A percentile compares a stretch with the other conserved stretches of the same genome.
Conservation (phyloP, 1,140 invertebrate species). For the Drosophila tsacasi region DNA sequence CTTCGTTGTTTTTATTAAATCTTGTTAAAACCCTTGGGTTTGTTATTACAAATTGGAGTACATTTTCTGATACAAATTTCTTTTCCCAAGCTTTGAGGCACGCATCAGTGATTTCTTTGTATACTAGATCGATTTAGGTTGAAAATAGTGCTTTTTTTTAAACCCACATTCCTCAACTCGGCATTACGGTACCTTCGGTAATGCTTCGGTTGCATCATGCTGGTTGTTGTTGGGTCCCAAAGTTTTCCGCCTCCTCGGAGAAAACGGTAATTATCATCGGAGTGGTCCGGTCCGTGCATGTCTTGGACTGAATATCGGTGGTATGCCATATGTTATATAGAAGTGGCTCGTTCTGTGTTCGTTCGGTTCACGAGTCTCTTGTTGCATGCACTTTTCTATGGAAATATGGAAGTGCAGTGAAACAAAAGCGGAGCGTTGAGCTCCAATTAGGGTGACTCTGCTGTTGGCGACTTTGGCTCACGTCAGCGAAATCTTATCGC, state of each 20-base stretch:
- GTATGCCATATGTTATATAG: constrained; percentile 48
- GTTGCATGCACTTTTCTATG: constrained; percentile 82
- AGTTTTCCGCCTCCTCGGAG: constrained; percentile 16
- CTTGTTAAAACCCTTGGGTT: neutral
- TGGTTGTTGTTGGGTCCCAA: constrained; percentile 12
- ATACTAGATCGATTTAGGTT: constrained; percentile 33
- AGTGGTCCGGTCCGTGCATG: constrained; percentile 39
- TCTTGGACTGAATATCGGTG: constrained; percentile 58
- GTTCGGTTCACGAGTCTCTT: constrained; percentile 77
- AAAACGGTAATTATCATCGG: constrained; percentile 48
- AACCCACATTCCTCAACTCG: constrained; percentile 21
- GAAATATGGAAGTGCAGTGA: constrained; percentile 70
- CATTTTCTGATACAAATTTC: constrained; percentile 22
- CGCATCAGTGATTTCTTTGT: constrained; percentile 21
- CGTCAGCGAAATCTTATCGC: constrained; percentile 83
- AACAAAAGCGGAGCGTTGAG: constrained; percentile 81
- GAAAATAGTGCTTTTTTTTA: constrained; percentile 21
- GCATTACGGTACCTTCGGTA: constrained; percentile 41
- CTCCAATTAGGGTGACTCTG: constrained; percentile 75
- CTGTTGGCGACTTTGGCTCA: constrained; percentile 47
- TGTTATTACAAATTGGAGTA: neutral
- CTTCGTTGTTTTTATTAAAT: neutral
- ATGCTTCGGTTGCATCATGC: constrained; percentile 55
- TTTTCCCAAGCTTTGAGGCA: constrained; percentile 15
- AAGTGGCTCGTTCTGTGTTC: constrained; percentile 45